Evolutionary conservation across 2,888 invertebrate species (phyloP).

Genomic region (Melieria picta): DNA sequence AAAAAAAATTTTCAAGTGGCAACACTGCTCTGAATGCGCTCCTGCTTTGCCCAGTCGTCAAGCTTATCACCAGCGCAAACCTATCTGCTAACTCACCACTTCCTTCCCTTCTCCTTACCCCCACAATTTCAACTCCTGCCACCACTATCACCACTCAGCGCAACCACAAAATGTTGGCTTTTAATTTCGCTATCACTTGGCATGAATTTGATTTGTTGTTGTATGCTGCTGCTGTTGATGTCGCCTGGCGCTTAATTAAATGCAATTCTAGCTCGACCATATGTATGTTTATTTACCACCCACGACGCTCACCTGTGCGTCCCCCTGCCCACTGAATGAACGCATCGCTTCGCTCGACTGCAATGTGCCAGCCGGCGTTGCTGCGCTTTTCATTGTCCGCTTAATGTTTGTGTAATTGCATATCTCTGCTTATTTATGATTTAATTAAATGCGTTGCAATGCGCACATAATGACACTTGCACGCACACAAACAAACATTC

Average conservation of each 20-base stretch:
- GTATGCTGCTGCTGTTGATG: constrained; percentile 31
- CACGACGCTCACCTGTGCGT: neutral
- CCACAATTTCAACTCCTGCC: too few species aligned
- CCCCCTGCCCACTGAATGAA: constrained; percentile 23
- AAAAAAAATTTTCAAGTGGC: too few species aligned
- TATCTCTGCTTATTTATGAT: constrained; percentile 49
- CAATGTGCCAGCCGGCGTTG: constrained; percentile 20
- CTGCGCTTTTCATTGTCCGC: constrained; percentile 36
- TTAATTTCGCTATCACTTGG: neutral
- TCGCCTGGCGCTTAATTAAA: constrained; percentile 43
- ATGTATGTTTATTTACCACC: constrained; percentile 34
- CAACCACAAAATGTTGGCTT: constrained; percentile 10
- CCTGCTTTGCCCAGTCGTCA: neutral
- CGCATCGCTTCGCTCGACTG: constrained; percentile 37
- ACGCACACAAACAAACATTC: neutral
- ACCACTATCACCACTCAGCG: neutral
- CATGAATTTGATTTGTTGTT: constrained; percentile 5
- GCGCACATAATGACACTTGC: constrained; percentile 15
- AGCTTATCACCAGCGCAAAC: too few species aligned
- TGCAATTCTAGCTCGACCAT: constrained; percentile 37
- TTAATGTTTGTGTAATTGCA: constrained; percentile 48
- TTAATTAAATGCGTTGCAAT: constrained; percentile 48
- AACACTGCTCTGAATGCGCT: neutral
- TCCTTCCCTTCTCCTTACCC: too few species aligned
- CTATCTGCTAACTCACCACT: too few species aligned